These are phyloP conservation scores for Camponotus floridanus DNA, from an alignment of 1,140 invertebrate species.

Conservation along the genomic window DNA sequence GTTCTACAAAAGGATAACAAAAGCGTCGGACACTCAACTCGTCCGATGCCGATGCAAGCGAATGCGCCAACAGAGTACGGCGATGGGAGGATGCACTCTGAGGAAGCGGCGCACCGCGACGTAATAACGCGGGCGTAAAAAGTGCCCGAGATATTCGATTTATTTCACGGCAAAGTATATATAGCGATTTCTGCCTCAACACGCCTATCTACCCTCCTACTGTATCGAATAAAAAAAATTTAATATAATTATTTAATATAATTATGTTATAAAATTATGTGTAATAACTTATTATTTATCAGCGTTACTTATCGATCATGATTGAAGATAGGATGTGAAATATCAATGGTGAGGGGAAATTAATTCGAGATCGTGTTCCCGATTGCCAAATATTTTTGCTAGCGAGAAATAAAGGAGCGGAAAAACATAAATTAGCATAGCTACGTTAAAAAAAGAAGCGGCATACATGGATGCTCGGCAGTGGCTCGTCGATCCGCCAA, in stretches of 20 bases:
- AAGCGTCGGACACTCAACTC: slow-evolving; percentile 12
- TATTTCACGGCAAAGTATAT: slow-evolving; percentile 4
- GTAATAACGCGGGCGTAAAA: slow-evolving; percentile 28
- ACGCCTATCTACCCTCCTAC: neutral
- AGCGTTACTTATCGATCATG: neutral
- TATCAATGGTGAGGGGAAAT: neutral
- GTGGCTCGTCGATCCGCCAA: slow-evolving; percentile 26
- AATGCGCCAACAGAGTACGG: neutral
- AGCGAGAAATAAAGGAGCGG: neutral
- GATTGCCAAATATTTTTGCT: neutral
- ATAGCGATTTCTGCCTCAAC: neutral
- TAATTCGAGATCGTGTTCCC: neutral
- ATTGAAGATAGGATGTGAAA: neutral
- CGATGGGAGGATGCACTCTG: neutral
- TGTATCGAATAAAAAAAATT: neutral
- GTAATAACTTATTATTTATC: no score
- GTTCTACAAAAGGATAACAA: slow-evolving; percentile 17
- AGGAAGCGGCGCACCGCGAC: neutral
- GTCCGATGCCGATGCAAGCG: slow-evolving; percentile 9
- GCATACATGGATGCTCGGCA: neutral
- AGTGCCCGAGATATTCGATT: neutral
- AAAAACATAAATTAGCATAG: neutral
- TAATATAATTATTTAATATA: neutral
- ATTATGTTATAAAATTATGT: no score
- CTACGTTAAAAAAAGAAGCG: neutral